These are phyloP conservation scores for Corythornis madagascariensis DNA, from an alignment of 2,113 vertebrate species.

Conservation along the genomic window DNA sequence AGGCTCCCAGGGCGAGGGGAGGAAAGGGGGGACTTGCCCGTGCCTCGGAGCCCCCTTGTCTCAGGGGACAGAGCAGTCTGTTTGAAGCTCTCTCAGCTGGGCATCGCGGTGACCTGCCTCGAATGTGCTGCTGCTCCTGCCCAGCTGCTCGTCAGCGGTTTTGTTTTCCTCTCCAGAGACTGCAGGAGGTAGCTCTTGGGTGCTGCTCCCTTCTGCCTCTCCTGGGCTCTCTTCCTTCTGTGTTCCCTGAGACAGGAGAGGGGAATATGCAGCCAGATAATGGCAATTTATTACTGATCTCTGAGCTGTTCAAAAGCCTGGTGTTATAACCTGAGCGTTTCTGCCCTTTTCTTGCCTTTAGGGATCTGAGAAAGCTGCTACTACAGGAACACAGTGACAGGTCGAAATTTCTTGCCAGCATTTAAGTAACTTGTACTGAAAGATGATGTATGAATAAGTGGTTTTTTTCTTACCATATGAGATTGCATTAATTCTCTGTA, in stretches of 20 bases:
- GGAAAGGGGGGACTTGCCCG: background rate
- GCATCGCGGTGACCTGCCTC: background rate
- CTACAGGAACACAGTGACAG: background rate
- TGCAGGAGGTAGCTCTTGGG: background rate
- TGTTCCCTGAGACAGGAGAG: constrained; percentile 18
- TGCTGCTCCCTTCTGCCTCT: background rate
- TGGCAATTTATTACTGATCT: constrained; percentile 32
- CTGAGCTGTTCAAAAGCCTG: background rate
- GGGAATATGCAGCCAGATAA: constrained; percentile 10
- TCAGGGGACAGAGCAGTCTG: background rate
- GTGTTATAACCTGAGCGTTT: background rate
- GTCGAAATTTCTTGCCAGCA: background rate
- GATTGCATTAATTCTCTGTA: background rate
- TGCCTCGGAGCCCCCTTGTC: background rate
- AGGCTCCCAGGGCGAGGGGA: background rate
- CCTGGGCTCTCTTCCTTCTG: constrained; percentile 42
- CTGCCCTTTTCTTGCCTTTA: background rate
- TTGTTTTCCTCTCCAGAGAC: background rate
- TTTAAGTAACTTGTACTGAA: background rate
- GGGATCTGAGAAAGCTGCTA: background rate
- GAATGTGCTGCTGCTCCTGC: background rate
- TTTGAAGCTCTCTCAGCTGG: background rate
- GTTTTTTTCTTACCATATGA: background rate
- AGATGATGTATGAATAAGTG: background rate
- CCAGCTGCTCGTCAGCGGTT: background rate